Base-by-base conservation (phyloP, 2,888 invertebrate species). In the Phasia obesa region DNA sequence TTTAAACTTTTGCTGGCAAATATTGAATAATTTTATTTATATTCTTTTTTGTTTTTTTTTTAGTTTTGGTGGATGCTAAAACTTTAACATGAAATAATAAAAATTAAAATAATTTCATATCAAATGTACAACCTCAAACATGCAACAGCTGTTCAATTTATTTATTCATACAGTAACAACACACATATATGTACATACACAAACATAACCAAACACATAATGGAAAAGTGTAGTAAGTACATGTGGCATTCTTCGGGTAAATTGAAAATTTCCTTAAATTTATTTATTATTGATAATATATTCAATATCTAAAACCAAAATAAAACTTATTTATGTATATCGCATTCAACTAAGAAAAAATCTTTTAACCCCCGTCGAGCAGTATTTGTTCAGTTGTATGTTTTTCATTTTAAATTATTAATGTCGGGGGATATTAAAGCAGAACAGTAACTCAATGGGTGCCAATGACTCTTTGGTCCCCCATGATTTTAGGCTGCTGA, bases 131-230 rank as follows among this genome's bases (percentile, higher is more conserved):
- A 79, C 79, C 79, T 73, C 79, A 79, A 79, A 71, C 59, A 77
- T 77, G 81, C 81, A 82, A 82, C 81, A 82, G 81, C 77, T 82
- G 81, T 57, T 82, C 64, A 78, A 67, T 79, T 79, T 79, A 79
- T 79, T 65, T 79, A 73, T 79, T 73, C 51, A 67, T 79, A 42
- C 17, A 57, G 1, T 4, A 25, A 38, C 19, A 47, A 42, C 7
- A 25, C 38, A 38, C 13, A 19, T 9, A 13, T 9, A 21, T n/a
- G 23, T 2, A 21, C 6, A 44, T 13, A 35, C 42, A 9, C 19
- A 23, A 23, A 25, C 4, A 13, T 47, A 57, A 17, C 15, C 47
- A 57, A 27, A 6, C 4, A 35, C 38, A 59, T 35, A 31, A 53
- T 53, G 42, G 13, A 57, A 75, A 25, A 35, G 13, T 17, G 19